A percentile compares a stretch with the other conserved stretches of the same genome.
These are phyloP conservation scores for Aricia agestis DNA, from an alignment of 1,140 invertebrate species.

Conservation along the genomic window DNA sequence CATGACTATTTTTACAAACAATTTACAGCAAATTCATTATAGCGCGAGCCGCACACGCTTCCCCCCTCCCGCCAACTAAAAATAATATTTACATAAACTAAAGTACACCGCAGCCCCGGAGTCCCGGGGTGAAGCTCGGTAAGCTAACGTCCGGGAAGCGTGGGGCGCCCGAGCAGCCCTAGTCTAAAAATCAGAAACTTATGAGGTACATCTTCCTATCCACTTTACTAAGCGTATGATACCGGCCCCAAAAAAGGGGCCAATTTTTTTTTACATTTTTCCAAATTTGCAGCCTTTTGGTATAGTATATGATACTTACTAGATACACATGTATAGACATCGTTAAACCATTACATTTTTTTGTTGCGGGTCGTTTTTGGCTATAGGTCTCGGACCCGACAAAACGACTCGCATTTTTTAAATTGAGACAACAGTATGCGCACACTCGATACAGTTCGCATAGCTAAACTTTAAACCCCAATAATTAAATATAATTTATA, in stretches of 20 bases:
- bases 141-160: slow-evolving; percentile 36
- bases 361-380: slow-evolving; percentile 50
- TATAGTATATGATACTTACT: slow-evolving; percentile 76
- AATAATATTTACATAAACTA: slow-evolving; percentile 61
- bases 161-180: slow-evolving; percentile 38
- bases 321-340: slow-evolving; percentile 73
- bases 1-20: slow-evolving; percentile 73
- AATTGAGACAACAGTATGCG: slow-evolving; percentile 53
- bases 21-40: slow-evolving; percentile 64
- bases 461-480: slow-evolving; percentile 53
- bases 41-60: slow-evolving; percentile 41
- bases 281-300: slow-evolving; percentile 70
- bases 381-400: slow-evolving; percentile 32
- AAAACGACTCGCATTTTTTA: slow-evolving; percentile 42
- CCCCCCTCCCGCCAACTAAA: slow-evolving; percentile 39
- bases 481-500: slow-evolving; percentile 52
- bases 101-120: slow-evolving; percentile 36
- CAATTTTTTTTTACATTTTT: slow-evolving; percentile 66
- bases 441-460: slow-evolving; percentile 50
- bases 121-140: slow-evolving; percentile 40
- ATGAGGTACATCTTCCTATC: slow-evolving; percentile 68
- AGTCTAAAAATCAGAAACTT: slow-evolving; percentile 66
- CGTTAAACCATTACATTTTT: slow-evolving; percentile 68
- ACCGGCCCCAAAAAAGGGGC: slow-evolving; percentile 66
- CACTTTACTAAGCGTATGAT: slow-evolving; percentile 73